phyloP scores from a whole-genome alignment of 2,797 vertebrate species.

The Rhabdomys pumilio region DNA sequence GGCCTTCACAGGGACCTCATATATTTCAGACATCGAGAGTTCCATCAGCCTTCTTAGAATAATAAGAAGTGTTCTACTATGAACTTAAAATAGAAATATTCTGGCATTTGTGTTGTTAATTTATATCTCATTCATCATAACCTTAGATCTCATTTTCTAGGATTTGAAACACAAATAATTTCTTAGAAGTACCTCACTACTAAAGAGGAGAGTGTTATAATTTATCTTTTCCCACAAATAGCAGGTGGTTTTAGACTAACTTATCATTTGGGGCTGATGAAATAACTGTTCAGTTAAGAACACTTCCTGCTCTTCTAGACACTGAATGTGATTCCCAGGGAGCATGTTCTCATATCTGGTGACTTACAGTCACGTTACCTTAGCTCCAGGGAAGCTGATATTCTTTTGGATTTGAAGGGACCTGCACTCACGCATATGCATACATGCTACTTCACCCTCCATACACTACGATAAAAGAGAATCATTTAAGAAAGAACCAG shows the following conservation, averaged over 20 bases:
- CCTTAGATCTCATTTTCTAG: background rate
- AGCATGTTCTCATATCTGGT: background rate
- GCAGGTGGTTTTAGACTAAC: background rate
- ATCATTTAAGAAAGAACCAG: background rate
- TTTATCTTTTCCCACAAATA: background rate
- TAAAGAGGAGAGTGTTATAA: background rate
- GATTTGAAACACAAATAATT: background rate
- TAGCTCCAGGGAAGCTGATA: background rate
- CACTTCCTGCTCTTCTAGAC: too few relatives aligned
- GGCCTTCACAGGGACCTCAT: background rate
- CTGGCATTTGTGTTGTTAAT: background rate
- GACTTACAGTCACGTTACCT: background rate
- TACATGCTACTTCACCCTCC: background rate
- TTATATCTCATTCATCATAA: background rate
- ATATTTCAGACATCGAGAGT: too few relatives aligned
- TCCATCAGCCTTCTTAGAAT: background rate
- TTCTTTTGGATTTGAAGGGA: background rate
- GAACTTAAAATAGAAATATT: slow-evolving; percentile 16
- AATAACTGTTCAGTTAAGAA: background rate
- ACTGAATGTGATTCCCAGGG: background rate
- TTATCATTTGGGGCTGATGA: too few relatives aligned
- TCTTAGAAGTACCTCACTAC: slow-evolving; percentile 6
- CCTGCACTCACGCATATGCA: background rate
- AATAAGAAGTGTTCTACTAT: background rate
- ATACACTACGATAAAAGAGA: background rate